Conservation (phyloP, 2,113 vertebrate species). For the Ictalurus punctatus region DNA sequence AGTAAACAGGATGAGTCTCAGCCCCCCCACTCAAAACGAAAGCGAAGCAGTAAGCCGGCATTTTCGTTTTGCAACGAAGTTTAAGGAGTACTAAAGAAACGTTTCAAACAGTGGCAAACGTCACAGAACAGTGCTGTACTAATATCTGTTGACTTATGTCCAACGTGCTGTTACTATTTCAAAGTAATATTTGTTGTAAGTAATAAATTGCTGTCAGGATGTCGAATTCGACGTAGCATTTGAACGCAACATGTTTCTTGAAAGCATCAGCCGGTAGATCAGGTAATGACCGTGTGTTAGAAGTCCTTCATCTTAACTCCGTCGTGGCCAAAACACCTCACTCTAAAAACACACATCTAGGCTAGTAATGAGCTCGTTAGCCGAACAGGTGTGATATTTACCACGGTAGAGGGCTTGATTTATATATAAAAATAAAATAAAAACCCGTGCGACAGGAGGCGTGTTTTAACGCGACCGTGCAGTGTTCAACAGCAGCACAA, state of each 20-base stretch:
- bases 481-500: neutral
- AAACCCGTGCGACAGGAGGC: neutral
- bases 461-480: neutral
- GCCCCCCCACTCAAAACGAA: constrained; percentile 7
- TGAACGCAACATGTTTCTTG: neutral
- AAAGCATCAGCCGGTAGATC: neutral
- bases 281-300: neutral
- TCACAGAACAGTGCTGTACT: neutral
- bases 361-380: too few species aligned
- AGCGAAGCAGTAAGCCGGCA: constrained; percentile 19
- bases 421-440: too few species aligned
- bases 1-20: neutral
- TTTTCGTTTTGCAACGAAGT: neutral
- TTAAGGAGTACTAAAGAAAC: neutral
- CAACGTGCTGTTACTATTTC: too few species aligned
- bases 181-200: neutral
- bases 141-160: neutral
- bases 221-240: neutral
- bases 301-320: neutral
- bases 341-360: neutral
- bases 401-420: neutral
- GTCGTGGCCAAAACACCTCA: neutral
- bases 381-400: neutral
- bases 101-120: neutral
- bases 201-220: too few species aligned